Base-by-base conservation (phyloP, 2,888 invertebrate species). In the Drosophila meridionalis region DNA sequence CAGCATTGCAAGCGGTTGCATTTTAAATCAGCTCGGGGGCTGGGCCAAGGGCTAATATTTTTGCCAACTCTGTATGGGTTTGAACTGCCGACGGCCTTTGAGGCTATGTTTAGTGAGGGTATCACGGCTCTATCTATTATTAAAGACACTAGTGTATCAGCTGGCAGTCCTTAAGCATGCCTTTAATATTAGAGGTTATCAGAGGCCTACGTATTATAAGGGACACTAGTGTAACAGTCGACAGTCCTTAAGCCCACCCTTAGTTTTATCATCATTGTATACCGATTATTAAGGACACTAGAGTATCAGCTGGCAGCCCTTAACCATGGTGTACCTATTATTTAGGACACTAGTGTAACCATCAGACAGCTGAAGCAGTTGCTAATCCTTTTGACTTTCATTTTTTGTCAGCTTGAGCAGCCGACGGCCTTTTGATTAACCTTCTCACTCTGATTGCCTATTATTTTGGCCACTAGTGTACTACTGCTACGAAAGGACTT, bases 1-100 rank as follows among this genome's bases (percentile, higher is more conserved):
- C 11, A 71, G 69, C 74, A 73, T 72, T 63, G 67, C 78, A 71
- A 48, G 67, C 56, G 40, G 42, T 53, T 56, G 55, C 55, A 56
- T 42, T 42, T 42, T 30, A 42, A 42, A 56, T 32, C 40, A 56
- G 20, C 56, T 42, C 28, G 30, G 0, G 56, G 9, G 11, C 45
- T 47, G 1, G 20, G 3, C 20, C 26, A 38, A 38, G 53, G 38
- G 7, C 38, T 28, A 38, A 20, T 36, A 53, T 53, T 53, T 53
- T 26, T 11, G 36, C 20, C 12, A 26, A 3, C 36, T 20, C 36
- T 20, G 36, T 38, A 8, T 38, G 6, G 6, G 32, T 20, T 36
- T 12, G 4, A 11, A 55, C 14, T 9, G 36, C 38, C 36, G 53
- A 8, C 53, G 38, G 53, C 26, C 14, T 38, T n/a, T 32, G 30